Conservation (phyloP, 2,888 invertebrate genomes). For the Epistrophella euchroma region DNA sequence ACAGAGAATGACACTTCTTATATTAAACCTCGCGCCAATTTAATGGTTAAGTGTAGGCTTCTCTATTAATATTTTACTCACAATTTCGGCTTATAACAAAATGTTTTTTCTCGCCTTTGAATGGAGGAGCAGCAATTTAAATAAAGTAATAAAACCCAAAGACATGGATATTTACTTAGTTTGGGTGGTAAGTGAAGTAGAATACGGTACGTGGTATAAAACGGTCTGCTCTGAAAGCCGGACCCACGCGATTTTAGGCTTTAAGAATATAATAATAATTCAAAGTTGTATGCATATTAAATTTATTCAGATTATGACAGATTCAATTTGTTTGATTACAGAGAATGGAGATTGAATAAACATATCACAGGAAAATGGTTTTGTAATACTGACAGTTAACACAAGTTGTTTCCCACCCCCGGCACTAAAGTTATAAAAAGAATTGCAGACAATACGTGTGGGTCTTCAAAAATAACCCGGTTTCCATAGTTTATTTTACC, state of each 20-base stretch:
- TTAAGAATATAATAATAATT: constrained; percentile 34
- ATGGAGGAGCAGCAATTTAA: constrained; percentile 38
- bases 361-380: background rate
- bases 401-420: constrained; percentile 7
- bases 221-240: background rate
- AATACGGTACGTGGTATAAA: constrained; percentile 29
- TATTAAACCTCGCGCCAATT: background rate
- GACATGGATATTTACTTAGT: constrained; percentile 31
- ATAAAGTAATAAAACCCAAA: constrained; percentile 20
- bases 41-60: constrained; percentile 41
- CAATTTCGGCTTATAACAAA: constrained; percentile 37
- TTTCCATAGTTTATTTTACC: background rate
- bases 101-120: constrained; percentile 25
- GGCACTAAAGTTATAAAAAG: background rate
- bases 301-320: constrained; percentile 60
- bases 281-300: constrained; percentile 38
- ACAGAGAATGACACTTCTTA: constrained; percentile 44
- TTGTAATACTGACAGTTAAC: constrained; percentile 22
- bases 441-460: background rate
- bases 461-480: background rate
- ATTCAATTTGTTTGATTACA: constrained; percentile 52
- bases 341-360: constrained; percentile 13
- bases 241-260: constrained; percentile 43
- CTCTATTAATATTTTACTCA: constrained; percentile 24
- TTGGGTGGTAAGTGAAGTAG: constrained; percentile 14